Conservation (phyloP, 2,113 vertebrate genomes). For the Perognathus longimembris region DNA sequence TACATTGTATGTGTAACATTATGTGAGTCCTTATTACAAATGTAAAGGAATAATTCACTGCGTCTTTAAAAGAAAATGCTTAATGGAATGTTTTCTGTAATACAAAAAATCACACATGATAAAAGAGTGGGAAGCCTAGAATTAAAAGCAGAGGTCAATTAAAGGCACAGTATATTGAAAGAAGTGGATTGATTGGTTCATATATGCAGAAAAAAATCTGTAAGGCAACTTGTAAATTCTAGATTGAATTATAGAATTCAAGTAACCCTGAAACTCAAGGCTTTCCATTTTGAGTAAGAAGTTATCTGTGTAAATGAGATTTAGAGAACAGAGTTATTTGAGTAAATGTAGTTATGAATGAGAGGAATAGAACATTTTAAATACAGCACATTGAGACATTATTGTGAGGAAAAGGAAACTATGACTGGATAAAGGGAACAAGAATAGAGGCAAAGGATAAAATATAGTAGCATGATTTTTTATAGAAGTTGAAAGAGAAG, state of each 20-base stretch:
- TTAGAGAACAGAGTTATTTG: neutral
- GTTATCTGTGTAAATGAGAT: neutral
- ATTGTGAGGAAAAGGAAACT: no score
- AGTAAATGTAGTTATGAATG: neutral
- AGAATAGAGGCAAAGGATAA: neutral
- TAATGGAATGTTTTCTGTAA: neutral
- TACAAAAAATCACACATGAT: neutral
- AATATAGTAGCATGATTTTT: neutral
- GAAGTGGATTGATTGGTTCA: neutral
- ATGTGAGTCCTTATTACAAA: neutral
- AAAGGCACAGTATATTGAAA: neutral
- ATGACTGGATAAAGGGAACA: no score
- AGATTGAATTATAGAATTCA: neutral
- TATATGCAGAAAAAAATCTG: neutral
- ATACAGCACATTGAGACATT: neutral
- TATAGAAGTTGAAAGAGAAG: neutral
- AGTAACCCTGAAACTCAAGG: no score
- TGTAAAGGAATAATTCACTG: neutral
- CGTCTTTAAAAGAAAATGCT: neutral
- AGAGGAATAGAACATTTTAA: neutral
- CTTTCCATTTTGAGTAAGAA: neutral
- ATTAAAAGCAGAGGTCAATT: neutral
- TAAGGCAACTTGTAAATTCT: neutral
- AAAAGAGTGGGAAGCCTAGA: neutral
- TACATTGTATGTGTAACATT: neutral